phyloP scores from a whole-genome alignment of 2,113 vertebrate genomes.

The Hippocampus mohnikei region DNA sequence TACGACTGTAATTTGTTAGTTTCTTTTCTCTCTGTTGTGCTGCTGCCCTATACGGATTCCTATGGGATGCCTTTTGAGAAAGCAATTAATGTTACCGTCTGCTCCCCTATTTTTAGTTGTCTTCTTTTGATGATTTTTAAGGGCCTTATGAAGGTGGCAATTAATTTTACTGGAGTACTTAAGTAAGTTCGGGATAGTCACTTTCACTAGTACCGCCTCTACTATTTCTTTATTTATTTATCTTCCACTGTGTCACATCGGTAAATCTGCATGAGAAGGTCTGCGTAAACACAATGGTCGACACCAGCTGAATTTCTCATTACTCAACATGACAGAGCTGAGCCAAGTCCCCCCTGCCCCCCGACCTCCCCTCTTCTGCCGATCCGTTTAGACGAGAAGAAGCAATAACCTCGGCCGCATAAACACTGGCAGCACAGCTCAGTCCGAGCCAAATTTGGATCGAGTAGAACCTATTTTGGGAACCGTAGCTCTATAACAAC shows the following conservation, averaged over 20 bases:
- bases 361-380: slow-evolving; percentile 18
- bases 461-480: neutral
- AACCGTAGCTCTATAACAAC: neutral
- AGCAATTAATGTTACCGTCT: neutral
- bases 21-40: neutral
- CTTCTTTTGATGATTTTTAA: neutral
- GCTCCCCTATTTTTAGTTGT: neutral
- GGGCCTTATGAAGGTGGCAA: neutral
- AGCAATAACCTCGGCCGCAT: slow-evolving; percentile 13
- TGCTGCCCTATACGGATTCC: neutral
- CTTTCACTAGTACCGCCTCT: neutral
- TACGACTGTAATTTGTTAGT: too few species aligned
- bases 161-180: neutral
- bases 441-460: slow-evolving; percentile 57
- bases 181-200: neutral
- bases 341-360: neutral
- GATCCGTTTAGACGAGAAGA: slow-evolving; percentile 49
- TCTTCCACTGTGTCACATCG: neutral
- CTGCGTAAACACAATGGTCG: slow-evolving; percentile 50
- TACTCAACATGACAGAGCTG: slow-evolving; percentile 37
- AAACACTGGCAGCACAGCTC: slow-evolving; percentile 24
- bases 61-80: neutral
- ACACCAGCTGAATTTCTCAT: slow-evolving; percentile 53
- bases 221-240: neutral
- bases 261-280: slow-evolving; percentile 42